phyloP scores from a whole-genome alignment of 2,888 invertebrate genomes.

The Xanthorhoe designata region DNA sequence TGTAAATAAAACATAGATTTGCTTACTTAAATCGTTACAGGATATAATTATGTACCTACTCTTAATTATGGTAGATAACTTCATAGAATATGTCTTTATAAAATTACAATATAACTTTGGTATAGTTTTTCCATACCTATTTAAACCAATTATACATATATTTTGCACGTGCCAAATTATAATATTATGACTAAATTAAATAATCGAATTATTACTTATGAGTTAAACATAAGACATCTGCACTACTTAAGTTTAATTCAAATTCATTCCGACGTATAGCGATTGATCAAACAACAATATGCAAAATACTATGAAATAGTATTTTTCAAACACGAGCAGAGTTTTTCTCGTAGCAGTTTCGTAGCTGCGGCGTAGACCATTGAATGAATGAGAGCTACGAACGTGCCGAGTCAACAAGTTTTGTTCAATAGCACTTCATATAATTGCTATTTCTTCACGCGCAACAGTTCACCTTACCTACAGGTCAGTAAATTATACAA shows the following conservation, averaged over 20 bases:
- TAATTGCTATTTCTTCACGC: background rate
- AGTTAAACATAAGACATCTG: no score
- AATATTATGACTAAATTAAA: no score
- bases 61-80: no score
- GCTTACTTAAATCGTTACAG: background rate
- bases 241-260: background rate
- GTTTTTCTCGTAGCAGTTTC: background rate
- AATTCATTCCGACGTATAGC: background rate
- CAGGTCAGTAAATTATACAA: background rate
- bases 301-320: background rate
- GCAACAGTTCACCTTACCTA: background rate
- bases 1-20: background rate
- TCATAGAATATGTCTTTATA: no score
- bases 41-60: background rate
- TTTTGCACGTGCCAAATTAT: no score
- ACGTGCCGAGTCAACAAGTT: background rate
- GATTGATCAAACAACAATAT: background rate
- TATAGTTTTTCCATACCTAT: no score
- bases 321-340: background rate
- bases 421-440: background rate
- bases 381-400: background rate
- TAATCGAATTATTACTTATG: no score
- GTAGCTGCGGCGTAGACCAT: background rate
- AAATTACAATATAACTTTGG: no score
- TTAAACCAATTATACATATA: no score